Percentiles rank a stretch among this genome's conserved stretches.
phyloP scores from a whole-genome alignment of 2,888 invertebrate species.

The Metalampra italica region DNA sequence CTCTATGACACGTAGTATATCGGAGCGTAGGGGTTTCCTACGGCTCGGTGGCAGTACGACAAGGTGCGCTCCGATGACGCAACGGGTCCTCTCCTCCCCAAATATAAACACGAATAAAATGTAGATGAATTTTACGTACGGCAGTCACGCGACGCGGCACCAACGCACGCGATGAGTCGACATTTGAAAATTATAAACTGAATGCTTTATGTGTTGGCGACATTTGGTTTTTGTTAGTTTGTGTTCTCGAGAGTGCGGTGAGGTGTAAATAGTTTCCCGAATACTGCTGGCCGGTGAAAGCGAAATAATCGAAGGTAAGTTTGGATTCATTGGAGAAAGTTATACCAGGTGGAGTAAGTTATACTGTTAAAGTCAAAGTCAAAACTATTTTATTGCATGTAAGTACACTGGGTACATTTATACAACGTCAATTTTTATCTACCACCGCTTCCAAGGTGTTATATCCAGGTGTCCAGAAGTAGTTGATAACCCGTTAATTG shows the following conservation, averaged over 20 bases:
- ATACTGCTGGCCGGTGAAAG: neutral
- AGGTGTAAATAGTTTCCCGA: conserved; percentile 22
- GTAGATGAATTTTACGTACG: conserved; percentile 32
- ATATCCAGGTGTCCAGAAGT: too few relatives aligned
- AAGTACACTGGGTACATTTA: too few relatives aligned
- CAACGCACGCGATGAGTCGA: conserved; percentile 25
- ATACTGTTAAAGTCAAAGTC: too few relatives aligned
- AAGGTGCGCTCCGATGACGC: conserved; percentile 33
- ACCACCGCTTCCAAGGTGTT: too few relatives aligned
- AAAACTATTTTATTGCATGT: too few relatives aligned
- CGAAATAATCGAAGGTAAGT: conserved; percentile 1
- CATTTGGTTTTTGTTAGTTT: conserved; percentile 11
- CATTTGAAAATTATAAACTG: conserved; percentile 15
- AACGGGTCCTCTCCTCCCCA: conserved; percentile 27
- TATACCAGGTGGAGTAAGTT: too few relatives aligned
- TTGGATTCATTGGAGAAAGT: too few relatives aligned
- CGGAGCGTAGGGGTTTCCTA: conserved; percentile 55
- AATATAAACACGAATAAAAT: conserved; percentile 60
- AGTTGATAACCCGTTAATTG: too few relatives aligned
- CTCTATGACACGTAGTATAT: conserved; percentile 65
- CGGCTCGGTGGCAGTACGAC: conserved; percentile 56
- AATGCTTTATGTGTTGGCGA: conserved; percentile 19
- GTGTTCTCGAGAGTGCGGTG: conserved; percentile 28
- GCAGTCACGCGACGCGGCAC: conserved; percentile 19
- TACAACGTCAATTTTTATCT: too few relatives aligned